Base-by-base conservation (phyloP, 2,113 vertebrate species). In the Labeo rohita region DNA sequence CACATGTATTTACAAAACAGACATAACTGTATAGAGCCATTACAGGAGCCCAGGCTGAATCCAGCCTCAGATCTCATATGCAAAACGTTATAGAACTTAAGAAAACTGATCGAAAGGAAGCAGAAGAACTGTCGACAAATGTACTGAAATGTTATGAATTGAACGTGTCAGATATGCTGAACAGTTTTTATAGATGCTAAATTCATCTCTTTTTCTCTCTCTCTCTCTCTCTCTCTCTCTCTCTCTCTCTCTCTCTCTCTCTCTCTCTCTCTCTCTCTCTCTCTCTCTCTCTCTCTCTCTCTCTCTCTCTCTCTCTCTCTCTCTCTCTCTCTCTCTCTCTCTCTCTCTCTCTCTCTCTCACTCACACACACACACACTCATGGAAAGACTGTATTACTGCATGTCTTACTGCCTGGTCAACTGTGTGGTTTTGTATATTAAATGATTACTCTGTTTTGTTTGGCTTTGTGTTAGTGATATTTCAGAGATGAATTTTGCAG, bases 321-420 rank as follows among this genome's bases (percentile, higher is more conserved):
- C 89, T 91, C 92, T 87, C 89, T 92, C 56, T 10, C 92, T 45
- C 5, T 34, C 68, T 68, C 3, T 28, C 83, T 65, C 88, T 88
- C 89, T 88, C 90, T 90, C 83, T 91, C 86, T 90, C 89, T 91
- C 89, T 91, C 92, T 88, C 88, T 86, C 90, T 92, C 88, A 87
- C 90, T 92, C 90, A n/a, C n/a, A n/a, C n/a, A n/a, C n/a, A n/a
- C n/a, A n/a, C n/a, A n/a, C 88, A 87, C 90, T 92, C 90, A 90
- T 90, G 90, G 93, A 93, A 92, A 91, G 91, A 92, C 91, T 93
- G 93, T 94, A 91, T 92, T 90, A 90, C 80, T 94, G 93, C 94
- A 95, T 94, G 93, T 93, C 88, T 93, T 92, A 92, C 93, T 92
- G 92, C 93, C 91, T 92, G 92, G 92, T 92, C 89, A 93, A 88